Conservation (phyloP, 1,140 invertebrate species). For the Magallana angulata region DNA sequence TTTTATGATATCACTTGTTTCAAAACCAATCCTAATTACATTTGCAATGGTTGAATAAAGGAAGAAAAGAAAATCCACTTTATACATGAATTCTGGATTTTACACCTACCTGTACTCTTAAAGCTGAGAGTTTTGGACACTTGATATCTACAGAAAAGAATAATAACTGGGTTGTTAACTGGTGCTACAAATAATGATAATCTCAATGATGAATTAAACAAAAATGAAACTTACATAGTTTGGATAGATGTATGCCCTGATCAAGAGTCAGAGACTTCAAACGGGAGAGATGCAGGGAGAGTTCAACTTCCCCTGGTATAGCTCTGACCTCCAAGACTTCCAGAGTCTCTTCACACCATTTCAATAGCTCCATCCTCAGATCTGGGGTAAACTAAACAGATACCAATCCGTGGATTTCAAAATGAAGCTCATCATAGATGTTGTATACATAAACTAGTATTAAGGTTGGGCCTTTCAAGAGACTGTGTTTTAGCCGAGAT, state of each 20-base stretch:
- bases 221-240: conserved; percentile 41
- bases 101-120: neutral
- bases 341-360: conserved; percentile 38
- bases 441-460: too few relatives aligned
- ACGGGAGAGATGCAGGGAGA: conserved; percentile 34
- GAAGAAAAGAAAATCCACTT: too few relatives aligned
- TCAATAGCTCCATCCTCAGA: conserved; percentile 46
- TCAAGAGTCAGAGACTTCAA: conserved; percentile 50
- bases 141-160: neutral
- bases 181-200: neutral
- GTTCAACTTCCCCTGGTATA: conserved; percentile 52
- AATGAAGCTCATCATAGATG: neutral
- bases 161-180: too few relatives aligned
- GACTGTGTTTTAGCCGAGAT: neutral
- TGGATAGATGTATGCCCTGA: conserved; percentile 50
- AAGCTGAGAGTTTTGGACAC: neutral
- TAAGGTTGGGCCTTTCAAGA: too few relatives aligned
- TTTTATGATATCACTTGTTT: too few relatives aligned
- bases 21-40: too few relatives aligned
- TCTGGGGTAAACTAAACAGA: conserved; percentile 44
- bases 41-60: too few relatives aligned
- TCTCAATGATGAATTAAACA: neutral
- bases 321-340: conserved; percentile 52
- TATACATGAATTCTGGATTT: too few relatives aligned
- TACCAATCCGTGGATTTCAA: neutral